Base-by-base conservation (phyloP, 2,797 vertebrate species). In the Pangasius djambal region DNA sequence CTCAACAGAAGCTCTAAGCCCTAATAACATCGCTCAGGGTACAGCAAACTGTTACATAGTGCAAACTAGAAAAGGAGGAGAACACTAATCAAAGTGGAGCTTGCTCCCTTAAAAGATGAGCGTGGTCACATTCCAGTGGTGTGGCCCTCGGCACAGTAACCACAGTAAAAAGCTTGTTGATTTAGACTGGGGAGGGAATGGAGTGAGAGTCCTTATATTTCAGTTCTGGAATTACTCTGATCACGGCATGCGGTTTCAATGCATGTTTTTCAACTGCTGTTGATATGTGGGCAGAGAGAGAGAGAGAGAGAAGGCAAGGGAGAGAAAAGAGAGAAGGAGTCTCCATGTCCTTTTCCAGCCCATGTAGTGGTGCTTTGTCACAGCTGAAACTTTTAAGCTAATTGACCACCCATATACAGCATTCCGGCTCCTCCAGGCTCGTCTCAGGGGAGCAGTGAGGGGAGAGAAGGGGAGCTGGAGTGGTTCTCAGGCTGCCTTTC, bases 381-480 rank as follows among this genome's bases (percentile, higher is more conserved):
- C 94, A 95, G 94, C 92, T 95, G 94, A 96, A 94, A 93, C 93
- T 91, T 95, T 94, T 94, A 94, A 95, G 95, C 92, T 94, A 93
- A 95, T 92, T 96, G 96, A 95, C 96, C 95, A 96, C 96, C 95
- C 94, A 89, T 94, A 94, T 91, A 88, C 89, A 92, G 91, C 90
- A 89, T 92, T 94, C 92, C 90, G 92, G 89, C 88, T 93, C 90
- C 91, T 85, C 70, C 90, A 89, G 88, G 92, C 88, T 90, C 90
- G 90, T 93, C 94, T 95, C 91, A 86, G 37, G 90, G 92, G 92
- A 92, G 34, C 72, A 61, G 72, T 77, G 52, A 86, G 70, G 55
- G 83, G 63, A 85, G 59, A 52, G 15, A 70, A 90, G 15, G 92
- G 88, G 28, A 18, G 90, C 91, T 91, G 92, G 89, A 91, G 93